Base-by-base conservation (phyloP, 2,888 invertebrate species). In the Tetramorium bicarinatum region DNA sequence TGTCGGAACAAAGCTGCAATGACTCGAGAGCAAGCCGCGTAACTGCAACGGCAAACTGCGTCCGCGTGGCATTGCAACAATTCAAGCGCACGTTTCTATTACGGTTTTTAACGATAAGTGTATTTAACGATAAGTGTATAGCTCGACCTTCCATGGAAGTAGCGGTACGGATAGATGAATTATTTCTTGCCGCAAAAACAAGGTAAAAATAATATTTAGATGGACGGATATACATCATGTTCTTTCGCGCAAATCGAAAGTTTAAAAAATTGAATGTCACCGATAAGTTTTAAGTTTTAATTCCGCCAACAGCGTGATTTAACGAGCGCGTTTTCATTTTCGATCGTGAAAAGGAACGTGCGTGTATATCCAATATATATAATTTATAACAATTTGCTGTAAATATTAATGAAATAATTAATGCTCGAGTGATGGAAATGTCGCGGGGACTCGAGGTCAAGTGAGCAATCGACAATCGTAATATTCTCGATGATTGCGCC, bases 351-450 rank as follows among this genome's bases (percentile, higher is more conserved):
- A 47, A 80, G 18, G 18, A 72, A 4, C 44, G 44, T 44, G 71
- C 72, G 71, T 59, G 25, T 66, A 41, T 25, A 54, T 4, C 52
- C 13, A 66, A 47, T 67, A 29, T 25, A 41, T 66, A 66, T 25
- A 47, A 67, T 29, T 67, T 44, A 69, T 34, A 38, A 79, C 59
- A 79, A 79, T 69, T 47, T 3, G 6, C 15, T 34, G 44, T 47
- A 44, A 79, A 79, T 71, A 71, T 79, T 71, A 79, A 25, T 47
- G 54, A 71, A 71, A 79, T 79, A 56, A 79, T 69, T 77, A 77
- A 69, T 71, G 34, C 13, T 44, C n/a, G 13, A 49, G 15, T 11
- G 38, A 44, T 38, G 44, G 34, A 56, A 69, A 15, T 54, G 7
- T 8, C 54, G 47, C 25, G 29, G 15, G 2, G 47, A 47, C 34